Evolutionary conservation across 1,140 invertebrate genomes (phyloP).

Genomic region (Conus betulinus): DNA sequence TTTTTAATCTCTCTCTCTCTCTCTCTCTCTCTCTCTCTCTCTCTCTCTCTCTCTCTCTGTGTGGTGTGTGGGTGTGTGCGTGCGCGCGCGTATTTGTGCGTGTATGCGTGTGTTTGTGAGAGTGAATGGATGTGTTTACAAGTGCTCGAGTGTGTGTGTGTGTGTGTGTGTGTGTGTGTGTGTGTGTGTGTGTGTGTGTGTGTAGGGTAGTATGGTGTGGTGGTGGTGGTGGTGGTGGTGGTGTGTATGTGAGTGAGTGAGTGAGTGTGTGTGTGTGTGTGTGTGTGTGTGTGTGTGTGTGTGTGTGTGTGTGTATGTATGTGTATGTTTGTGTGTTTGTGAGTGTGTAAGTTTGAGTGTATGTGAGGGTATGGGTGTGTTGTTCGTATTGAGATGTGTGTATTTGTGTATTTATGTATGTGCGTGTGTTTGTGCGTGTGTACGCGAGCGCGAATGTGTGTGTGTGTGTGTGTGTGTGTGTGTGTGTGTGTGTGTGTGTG

Average conservation of each 20-base stretch:
- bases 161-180: neutral
- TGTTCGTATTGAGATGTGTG: too few relatives aligned
- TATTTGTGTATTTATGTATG: too few relatives aligned
- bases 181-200: conserved; percentile 3
- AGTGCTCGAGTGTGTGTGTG: neutral
- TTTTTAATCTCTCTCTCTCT: too few relatives aligned
- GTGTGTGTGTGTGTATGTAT: neutral
- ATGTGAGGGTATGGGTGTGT: too few relatives aligned
- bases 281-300: neutral
- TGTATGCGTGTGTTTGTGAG: neutral
- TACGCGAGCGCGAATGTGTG: too few relatives aligned
- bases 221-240: neutral
- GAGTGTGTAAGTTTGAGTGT: conserved; percentile 8
- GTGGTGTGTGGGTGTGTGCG: neutral
- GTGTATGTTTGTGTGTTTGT: conserved; percentile 13
- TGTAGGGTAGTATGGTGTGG: neutral
- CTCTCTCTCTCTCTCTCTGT: too few relatives aligned
- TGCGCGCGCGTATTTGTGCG: neutral
- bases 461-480: too few relatives aligned
- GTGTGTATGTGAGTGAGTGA: too few relatives aligned
- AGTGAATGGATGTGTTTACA: neutral
- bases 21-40: too few relatives aligned
- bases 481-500: too few relatives aligned
- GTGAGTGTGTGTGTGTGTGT: too few relatives aligned
- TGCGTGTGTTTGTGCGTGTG: too few relatives aligned